A percentile compares a stretch with the other conserved stretches of the same genome.
Conservation (phyloP, 1,140 invertebrate species). For the Heliconius hermathena region DNA sequence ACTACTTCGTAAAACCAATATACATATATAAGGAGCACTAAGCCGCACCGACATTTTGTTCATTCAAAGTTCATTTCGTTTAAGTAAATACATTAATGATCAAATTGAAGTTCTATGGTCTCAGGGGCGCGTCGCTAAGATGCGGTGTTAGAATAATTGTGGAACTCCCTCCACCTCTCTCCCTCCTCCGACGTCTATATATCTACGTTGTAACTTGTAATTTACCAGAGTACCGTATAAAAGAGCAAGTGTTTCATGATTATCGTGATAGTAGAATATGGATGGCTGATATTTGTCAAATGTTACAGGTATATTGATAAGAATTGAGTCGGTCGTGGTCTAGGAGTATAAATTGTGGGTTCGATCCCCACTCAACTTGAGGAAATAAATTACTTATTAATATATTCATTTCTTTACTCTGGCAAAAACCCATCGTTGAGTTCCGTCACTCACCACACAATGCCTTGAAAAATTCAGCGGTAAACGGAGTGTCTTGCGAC, state of each 20-base stretch:
- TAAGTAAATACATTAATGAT: conserved; percentile 11
- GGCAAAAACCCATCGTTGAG: too few species aligned
- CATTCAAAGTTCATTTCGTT: conserved; percentile 2
- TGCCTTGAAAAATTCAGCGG: too few species aligned
- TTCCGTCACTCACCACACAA: too few species aligned
- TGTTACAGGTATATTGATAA: neutral
- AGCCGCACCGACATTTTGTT: neutral
- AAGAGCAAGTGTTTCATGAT: neutral
- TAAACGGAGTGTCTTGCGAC: too few species aligned
- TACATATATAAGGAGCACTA: neutral
- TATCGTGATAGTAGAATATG: neutral
- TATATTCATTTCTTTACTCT: too few species aligned
- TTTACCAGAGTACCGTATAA: neutral
- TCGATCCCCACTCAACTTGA: too few species aligned
- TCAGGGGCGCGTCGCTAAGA: conserved; percentile 4
- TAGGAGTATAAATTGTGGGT: too few species aligned
- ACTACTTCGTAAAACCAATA: neutral
- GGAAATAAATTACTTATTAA: too few species aligned
- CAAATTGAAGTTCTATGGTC: conserved; percentile 12
- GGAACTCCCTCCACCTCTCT: neutral
- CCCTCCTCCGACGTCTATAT: neutral
- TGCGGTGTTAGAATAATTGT: conserved; percentile 26
- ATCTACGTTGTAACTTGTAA: neutral
- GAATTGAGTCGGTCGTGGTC: too few species aligned
- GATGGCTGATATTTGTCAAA: neutral